Conservation (phyloP, 2,797 vertebrate genomes). For the Gadopsis marmoratus region DNA sequence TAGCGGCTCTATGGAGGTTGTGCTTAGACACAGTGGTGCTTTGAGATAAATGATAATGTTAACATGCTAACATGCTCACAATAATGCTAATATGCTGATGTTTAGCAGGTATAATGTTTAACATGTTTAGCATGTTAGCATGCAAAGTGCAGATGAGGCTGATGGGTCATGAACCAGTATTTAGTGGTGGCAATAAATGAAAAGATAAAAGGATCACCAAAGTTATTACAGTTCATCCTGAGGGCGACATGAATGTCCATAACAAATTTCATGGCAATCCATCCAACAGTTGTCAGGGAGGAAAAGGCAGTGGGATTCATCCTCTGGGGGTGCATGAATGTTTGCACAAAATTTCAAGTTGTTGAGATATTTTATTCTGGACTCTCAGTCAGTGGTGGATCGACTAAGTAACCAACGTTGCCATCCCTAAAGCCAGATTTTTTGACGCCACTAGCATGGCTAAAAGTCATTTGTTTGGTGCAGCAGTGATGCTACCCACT, state of each 20-base stretch:
- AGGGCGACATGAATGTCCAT: neutral
- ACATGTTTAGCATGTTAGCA: too few relatives aligned
- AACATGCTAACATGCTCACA: neutral
- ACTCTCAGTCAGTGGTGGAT: neutral
- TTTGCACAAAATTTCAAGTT: neutral
- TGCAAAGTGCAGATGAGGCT: too few relatives aligned
- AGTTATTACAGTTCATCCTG: neutral
- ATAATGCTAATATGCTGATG: too few relatives aligned
- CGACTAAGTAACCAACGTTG: neutral
- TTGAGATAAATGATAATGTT: neutral
- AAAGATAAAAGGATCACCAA: too few relatives aligned
- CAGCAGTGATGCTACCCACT: neutral
- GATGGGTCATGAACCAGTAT: too few relatives aligned
- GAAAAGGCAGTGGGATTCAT: neutral
- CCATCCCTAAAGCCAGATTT: neutral
- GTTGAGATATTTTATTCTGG: neutral
- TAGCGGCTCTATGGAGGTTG: neutral
- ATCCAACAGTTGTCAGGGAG: neutral
- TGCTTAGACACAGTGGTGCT: neutral
- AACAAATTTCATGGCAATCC: neutral
- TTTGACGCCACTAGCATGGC: too few relatives aligned
- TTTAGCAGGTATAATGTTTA: too few relatives aligned
- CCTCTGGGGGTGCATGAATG: neutral
- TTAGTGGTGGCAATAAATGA: too few relatives aligned
- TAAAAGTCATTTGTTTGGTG: constrained; percentile 6